Base-by-base conservation (phyloP, 1,140 invertebrate species). In the Drosophila sp. region DNA sequence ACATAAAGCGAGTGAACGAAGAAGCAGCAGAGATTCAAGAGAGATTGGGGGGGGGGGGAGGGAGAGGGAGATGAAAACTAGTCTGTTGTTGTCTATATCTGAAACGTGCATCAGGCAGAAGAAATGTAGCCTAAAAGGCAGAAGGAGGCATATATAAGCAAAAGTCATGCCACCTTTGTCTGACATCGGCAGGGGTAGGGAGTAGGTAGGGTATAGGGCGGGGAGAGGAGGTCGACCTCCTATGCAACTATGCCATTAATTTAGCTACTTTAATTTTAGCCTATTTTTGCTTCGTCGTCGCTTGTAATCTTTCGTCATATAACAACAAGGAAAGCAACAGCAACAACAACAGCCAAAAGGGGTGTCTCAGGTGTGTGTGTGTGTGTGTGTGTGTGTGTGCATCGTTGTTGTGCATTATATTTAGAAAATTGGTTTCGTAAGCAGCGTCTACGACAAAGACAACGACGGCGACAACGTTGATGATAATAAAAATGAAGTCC, bases 401-500 rank as follows among this genome's bases (percentile, higher is more conserved):
- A 21, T 1, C 32, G 46, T 41, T 70, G 57, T 70, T 72, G 38
- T 72, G 51, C 54, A 72, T 76, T 86, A 87, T 81, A 84, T 84
- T 77, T 84, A 84, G 81, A 71, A 62, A 61, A 59, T 59, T 59
- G 45, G 61, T 72, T 66, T 64, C 61, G 43, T 63, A 70, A 57
- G 59, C 50, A 63, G 48, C 41, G 25, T 16, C 59, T 16, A 21
- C 58, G 29, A 64, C 58, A 54, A 51, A 50, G 14, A 25, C 40
- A 9, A 56, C 50, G 40, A 57, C 50, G 13, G 25, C 61, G 32
- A 38, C 25, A 54, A 59, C 48, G 67, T 65, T 65, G 54, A 66
- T 78, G 71, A 86, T 86, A 87, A 89, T 89, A 87, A 87, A 89
- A 87, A 63, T 80, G 45, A 87, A 87, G 83, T 89, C 76, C 45